Evolutionary conservation across 2,888 invertebrate genomes (phyloP).

Genomic region (Phortica magna): DNA sequence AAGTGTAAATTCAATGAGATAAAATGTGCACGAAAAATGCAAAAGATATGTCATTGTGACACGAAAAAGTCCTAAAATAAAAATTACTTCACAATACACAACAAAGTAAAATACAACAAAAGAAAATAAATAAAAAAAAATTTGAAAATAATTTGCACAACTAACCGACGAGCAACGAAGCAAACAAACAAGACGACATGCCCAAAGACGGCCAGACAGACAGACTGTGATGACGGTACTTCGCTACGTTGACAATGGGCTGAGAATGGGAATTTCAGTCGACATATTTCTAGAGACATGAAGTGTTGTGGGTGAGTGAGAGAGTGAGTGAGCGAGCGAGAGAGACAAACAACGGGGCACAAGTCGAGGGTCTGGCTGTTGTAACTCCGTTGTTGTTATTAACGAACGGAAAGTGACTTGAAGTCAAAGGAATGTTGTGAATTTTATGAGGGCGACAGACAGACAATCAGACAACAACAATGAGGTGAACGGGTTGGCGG

Average conservation of each 20-base stretch:
- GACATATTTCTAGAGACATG: neutral
- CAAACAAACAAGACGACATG: conserved; percentile 3
- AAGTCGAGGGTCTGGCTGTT: neutral
- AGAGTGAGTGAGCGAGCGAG: neutral
- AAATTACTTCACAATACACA: neutral
- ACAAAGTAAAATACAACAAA: neutral
- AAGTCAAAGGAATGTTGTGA: conserved; percentile 25
- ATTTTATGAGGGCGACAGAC: neutral
- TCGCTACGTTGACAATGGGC: too few relatives aligned
- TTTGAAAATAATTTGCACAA: conserved; percentile 20
- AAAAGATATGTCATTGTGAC: neutral
- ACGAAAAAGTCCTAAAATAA: neutral
- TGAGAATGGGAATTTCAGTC: conserved; percentile 54
- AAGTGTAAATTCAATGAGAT: too few relatives aligned
- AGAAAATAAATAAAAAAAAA: neutral
- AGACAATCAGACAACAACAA: neutral
- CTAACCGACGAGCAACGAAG: neutral
- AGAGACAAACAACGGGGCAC: neutral
- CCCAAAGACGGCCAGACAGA: conserved; percentile 15
- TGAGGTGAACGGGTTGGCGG: neutral
- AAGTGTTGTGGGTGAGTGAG: neutral
- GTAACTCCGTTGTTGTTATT: neutral
- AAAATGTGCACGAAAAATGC: too few relatives aligned
- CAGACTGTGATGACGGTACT: conserved; percentile 40
- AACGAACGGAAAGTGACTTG: conserved; percentile 36